Evolutionary conservation across 2,797 vertebrate genomes (phyloP), one percentile per base, ranked within the genome.

Genomic region (Lithobates pipiens): DNA sequence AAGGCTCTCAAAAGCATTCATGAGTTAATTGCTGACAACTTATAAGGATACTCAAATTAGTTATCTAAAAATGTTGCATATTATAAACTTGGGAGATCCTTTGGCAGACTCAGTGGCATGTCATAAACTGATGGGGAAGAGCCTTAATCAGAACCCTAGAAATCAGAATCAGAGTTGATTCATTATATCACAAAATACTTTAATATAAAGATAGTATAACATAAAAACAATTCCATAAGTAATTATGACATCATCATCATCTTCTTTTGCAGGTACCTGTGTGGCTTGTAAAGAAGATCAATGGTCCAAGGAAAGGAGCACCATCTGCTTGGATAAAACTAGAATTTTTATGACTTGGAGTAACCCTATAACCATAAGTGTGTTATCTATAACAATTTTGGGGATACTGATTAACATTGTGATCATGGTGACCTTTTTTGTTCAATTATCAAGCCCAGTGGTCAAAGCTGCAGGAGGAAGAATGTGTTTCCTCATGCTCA

Each of bases 401-500:
- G 95, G 95, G 65, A 89, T 96, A 65, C 84, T 96, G 77, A 80
- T 95, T 87, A 95, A 93, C 0, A 84, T 93, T 34, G 87, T 91
- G 89, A 90, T 90, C 0, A 85, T 94, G 23, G 0, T 90, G 5
- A 79, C 95, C 61, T 95, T 97, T 74, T 89, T 95, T 90, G 80
- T 93, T 11, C 90, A 95, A 83, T 88, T 94, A 75, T 89, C 89
- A 86, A 96, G 95, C 0, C 96, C 95, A 0, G 92, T 97, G 84
- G 96, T 95, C 42, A 95, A 94, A 89, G 97, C 95, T 0, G 96
- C 97, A 0, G 96, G 96, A 0, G 96, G 96, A 11, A 93, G 89
- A 86, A 95, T 95, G 88, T 97, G 96, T 90, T 95, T 97, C 76
- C 82, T 96, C 77, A 96, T 97, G 95, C 90, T 97, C 88, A 82